phyloP scores from a whole-genome alignment of 2,113 vertebrate genomes.

The Rhinogobius similis region DNA sequence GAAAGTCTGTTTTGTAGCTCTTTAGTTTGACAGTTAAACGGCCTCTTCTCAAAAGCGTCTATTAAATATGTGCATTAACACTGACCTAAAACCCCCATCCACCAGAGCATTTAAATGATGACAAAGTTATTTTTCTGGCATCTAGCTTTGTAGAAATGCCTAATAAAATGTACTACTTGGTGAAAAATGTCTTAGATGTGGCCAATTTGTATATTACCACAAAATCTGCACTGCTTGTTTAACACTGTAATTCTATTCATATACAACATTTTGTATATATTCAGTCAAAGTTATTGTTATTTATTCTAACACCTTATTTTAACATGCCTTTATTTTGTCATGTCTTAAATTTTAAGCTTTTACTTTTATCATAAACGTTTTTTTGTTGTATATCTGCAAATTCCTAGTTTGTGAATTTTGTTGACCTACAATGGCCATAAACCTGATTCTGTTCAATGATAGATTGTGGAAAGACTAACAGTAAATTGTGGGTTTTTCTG shows the following conservation, averaged over 20 bases:
- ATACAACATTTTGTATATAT: no score
- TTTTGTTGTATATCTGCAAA: no score
- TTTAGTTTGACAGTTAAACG: background rate
- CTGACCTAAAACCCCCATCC: background rate
- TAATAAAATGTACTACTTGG: background rate
- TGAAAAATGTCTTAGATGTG: background rate
- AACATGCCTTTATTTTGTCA: no score
- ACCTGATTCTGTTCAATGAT: no score
- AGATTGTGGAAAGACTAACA: background rate
- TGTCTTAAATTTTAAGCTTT: no score
- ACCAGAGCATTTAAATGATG: background rate
- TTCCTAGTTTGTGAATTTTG: no score
- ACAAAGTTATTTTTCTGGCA: background rate
- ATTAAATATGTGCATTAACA: conserved; percentile 3
- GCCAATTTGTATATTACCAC: background rate
- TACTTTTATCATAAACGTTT: no score
- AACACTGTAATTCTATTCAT: no score
- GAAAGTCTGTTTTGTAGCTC: background rate
- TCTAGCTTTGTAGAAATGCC: background rate
- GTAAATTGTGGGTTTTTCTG: no score
- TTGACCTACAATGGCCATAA: no score
- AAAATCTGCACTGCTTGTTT: background rate
- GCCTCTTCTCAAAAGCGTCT: background rate
- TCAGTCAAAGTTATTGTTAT: no score
- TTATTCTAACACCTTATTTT: no score